phyloP scores from a whole-genome alignment of 2,113 vertebrate species.

The Actenoides lindsayi region DNA sequence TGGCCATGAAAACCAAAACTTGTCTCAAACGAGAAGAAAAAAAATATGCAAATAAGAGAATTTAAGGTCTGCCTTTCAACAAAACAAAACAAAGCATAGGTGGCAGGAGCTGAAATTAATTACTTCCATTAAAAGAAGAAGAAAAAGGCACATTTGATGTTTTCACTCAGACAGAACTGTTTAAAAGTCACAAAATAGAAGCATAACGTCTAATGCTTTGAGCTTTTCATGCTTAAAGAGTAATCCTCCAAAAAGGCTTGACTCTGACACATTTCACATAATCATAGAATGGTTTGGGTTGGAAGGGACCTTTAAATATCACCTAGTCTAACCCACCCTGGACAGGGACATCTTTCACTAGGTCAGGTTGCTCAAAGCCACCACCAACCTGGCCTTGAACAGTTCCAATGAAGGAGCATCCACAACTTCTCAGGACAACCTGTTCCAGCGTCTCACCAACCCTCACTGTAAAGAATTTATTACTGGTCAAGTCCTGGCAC shows the following conservation, averaged over 20 bases:
- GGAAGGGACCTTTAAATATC: not conserved
- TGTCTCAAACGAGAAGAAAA: not conserved
- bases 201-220: not conserved
- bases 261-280: not conserved
- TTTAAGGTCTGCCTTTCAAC: not conserved
- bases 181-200: not conserved
- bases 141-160: not conserved
- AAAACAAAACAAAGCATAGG: not conserved
- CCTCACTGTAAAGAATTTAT: not conserved
- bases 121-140: not conserved
- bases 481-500: not conserved
- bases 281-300: not conserved
- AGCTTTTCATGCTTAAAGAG: not conserved
- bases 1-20: conserved; percentile 5
- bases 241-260: not conserved
- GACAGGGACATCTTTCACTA: not conserved
- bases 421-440: not conserved
- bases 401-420: not conserved
- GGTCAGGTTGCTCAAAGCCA: not conserved
- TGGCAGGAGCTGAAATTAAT: not conserved
- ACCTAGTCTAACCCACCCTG: no score
- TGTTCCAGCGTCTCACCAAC: not conserved
- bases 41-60: not conserved
- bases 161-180: not conserved
- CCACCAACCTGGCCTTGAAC: not conserved